Evolutionary conservation across 1,140 invertebrate genomes (phyloP).

Genomic region (Ceratina calcarata): DNA sequence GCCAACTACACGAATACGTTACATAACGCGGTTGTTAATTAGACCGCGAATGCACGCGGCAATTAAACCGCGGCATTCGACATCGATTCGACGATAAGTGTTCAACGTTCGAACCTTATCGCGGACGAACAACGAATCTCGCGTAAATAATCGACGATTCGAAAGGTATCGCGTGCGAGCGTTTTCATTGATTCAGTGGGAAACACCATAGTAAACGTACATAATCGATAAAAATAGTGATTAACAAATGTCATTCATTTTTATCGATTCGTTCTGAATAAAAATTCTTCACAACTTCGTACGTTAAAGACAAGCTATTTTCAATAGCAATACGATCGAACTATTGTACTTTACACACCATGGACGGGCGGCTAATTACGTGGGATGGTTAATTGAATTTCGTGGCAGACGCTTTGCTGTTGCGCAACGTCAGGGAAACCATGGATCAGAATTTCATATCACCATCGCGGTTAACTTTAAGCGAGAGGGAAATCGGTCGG

Average conservation of each 20-base stretch:
- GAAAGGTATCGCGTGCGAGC: not conserved
- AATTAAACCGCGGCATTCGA: constrained; percentile 15
- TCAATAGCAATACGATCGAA: too few relatives aligned
- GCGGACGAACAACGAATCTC: not conserved
- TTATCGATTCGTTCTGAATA: too few relatives aligned
- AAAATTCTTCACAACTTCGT: too few relatives aligned
- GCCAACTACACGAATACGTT: constrained; percentile 32
- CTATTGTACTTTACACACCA: too few relatives aligned
- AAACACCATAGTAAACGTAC: too few relatives aligned
- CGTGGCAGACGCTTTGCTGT: not conserved
- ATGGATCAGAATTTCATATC: not conserved
- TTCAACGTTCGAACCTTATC: not conserved
- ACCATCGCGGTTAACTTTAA: not conserved
- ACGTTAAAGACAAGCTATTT: too few relatives aligned
- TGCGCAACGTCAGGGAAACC: not conserved
- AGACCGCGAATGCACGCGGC: constrained; percentile 17
- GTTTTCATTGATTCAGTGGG: not conserved
- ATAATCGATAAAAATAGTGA: too few relatives aligned
- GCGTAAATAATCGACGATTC: not conserved
- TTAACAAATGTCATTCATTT: too few relatives aligned
- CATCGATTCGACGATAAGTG: not conserved
- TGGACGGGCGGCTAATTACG: too few relatives aligned
- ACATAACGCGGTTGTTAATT: constrained; percentile 50
- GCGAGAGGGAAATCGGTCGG: constrained; percentile 22
- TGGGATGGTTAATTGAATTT: too few relatives aligned